phyloP scores from a whole-genome alignment of 2,797 vertebrate species.

The Zalophus californianus region DNA sequence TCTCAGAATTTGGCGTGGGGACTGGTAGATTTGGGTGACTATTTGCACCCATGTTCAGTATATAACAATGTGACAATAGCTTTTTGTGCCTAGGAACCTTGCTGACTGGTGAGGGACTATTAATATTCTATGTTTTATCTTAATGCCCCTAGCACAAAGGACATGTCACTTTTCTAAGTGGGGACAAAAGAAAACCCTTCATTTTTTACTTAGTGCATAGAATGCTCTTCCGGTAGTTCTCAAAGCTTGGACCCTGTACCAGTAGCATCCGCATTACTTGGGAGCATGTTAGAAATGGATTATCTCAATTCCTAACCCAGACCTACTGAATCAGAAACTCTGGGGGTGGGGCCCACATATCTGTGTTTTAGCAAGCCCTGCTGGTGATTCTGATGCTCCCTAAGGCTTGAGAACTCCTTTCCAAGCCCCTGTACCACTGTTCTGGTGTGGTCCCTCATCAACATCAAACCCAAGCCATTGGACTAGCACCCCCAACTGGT shows the following conservation, averaged over 20 bases:
- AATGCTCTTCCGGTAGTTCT: not conserved
- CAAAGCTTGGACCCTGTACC: not conserved
- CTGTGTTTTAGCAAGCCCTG: not conserved
- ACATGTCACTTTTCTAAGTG: not conserved
- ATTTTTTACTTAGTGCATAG: not conserved
- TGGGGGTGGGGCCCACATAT: not conserved
- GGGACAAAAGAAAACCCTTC: not conserved
- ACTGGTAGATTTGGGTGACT: not conserved
- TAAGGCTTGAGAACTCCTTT: not conserved
- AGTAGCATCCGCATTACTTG: not conserved
- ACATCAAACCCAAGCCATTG: not conserved
- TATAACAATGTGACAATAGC: not conserved
- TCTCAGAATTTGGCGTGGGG: not conserved
- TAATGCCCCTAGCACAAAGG: not conserved
- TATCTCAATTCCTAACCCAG: not conserved
- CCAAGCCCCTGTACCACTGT: not conserved
- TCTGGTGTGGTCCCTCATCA: not conserved
- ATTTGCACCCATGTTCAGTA: not conserved
- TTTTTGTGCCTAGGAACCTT: not conserved
- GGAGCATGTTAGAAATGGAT: not conserved
- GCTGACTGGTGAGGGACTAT: not conserved
- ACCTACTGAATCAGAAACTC: constrained; percentile 8
- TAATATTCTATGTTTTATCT: constrained; percentile 35
- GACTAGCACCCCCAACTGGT: not conserved
- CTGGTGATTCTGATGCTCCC: not conserved